Percentiles rank a stretch among this genome's conserved stretches.
Evolutionary conservation across 1,140 invertebrate species (phyloP).

Genomic region (Caenorhabditis elegans): WBcel235 BX284604.4:14007001-14007500

Average conservation of each 20-base stretch:
- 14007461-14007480: no score
- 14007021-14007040: no score
- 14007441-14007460: no score
- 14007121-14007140: constrained; percentile 52
- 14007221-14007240: neutral
- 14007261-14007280: no score
- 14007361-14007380: neutral
- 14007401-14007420: no score
- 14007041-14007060: constrained; percentile 50
- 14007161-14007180: neutral
- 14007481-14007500: no score
- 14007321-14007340: neutral
- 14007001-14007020: no score
- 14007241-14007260: no score
- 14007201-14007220: neutral
- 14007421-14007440: no score
- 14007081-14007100: constrained; percentile 51
- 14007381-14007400: neutral
- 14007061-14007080: constrained; percentile 46
- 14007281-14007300: neutral
- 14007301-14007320: neutral
- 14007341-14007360: neutral
- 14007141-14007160: constrained; percentile 49
- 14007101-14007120: constrained; percentile 49
- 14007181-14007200: neutral